Evolutionary conservation across 1,140 invertebrate genomes (phyloP).

Genomic region (Rhagoletis pomonella): DNA sequence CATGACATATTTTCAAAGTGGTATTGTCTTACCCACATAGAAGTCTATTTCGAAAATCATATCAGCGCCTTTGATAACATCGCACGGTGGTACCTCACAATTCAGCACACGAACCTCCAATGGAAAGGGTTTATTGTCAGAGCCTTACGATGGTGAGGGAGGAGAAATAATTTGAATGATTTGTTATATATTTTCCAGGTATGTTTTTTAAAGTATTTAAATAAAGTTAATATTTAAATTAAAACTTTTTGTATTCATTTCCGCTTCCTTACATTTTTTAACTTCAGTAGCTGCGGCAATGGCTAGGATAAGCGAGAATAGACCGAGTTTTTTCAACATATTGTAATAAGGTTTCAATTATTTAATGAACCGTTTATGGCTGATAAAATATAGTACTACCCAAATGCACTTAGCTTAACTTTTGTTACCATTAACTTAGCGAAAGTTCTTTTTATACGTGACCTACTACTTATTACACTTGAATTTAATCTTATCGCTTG

Average conservation of each 20-base stretch:
- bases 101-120: conserved; percentile 63
- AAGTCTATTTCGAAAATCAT: conserved; percentile 68
- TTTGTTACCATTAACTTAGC: neutral
- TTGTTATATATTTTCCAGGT: no score
- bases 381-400: neutral
- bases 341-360: neutral
- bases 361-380: no score
- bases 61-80: conserved; percentile 61
- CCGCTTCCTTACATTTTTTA: neutral
- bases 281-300: neutral
- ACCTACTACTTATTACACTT: neutral
- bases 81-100: conserved; percentile 65
- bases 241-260: neutral
- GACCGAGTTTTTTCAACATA: neutral
- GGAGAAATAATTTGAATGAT: neutral
- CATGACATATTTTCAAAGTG: neutral
- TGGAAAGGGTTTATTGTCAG: conserved; percentile 66
- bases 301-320: neutral
- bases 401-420: neutral
- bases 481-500: neutral
- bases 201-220: neutral
- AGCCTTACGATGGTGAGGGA: conserved; percentile 59
- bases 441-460: neutral
- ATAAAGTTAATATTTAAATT: neutral
- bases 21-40: neutral